These are phyloP conservation scores for Halictus ligatus DNA, from an alignment of 2,888 invertebrate species.

Conservation along the genomic window DNA sequence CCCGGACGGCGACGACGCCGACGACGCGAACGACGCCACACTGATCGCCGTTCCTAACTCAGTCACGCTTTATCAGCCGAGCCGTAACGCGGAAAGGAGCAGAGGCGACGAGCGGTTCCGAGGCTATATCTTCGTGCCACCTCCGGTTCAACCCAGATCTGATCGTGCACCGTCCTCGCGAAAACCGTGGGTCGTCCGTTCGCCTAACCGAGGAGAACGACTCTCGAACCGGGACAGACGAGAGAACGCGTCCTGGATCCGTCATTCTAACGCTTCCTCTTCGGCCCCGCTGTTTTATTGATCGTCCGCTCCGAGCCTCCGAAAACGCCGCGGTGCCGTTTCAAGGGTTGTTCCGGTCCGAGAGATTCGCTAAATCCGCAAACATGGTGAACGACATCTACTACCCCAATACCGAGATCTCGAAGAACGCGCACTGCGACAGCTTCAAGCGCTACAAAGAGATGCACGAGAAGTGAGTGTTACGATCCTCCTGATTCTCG, in stretches of 20 bases:
- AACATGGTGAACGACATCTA: slow-evolving; percentile 85
- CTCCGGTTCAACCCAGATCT: slow-evolving; percentile 38
- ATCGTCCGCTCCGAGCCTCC: slow-evolving; percentile 25
- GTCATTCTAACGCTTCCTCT: neutral
- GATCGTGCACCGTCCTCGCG: slow-evolving; percentile 33
- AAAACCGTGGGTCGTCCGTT: neutral
- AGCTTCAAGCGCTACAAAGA: slow-evolving; percentile 91
- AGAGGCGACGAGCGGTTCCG: slow-evolving; percentile 29
- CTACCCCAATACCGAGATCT: slow-evolving; percentile 86
- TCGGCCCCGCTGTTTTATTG: slow-evolving; percentile 24
- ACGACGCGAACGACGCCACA: slow-evolving; percentile 26
- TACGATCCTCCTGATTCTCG: neutral
- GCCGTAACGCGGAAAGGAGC: slow-evolving; percentile 38
- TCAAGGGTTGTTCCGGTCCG: slow-evolving; percentile 22
- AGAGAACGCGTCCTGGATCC: neutral
- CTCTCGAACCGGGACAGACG: neutral
- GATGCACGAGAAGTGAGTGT: slow-evolving; percentile 89
- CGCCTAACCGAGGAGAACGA: neutral
- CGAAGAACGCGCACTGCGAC: slow-evolving; percentile 88
- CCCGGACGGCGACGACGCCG: slow-evolving; percentile 5
- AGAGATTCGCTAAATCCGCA: slow-evolving; percentile 21
- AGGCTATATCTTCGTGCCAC: slow-evolving; percentile 23
- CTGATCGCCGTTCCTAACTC: slow-evolving; percentile 33
- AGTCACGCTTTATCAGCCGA: slow-evolving; percentile 69
- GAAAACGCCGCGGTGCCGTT: slow-evolving; percentile 17